Percentiles rank a stretch among this genome's conserved stretches.
phyloP scores from a whole-genome alignment of 2,797 vertebrate genomes.

The Lacerta agilis region DNA sequence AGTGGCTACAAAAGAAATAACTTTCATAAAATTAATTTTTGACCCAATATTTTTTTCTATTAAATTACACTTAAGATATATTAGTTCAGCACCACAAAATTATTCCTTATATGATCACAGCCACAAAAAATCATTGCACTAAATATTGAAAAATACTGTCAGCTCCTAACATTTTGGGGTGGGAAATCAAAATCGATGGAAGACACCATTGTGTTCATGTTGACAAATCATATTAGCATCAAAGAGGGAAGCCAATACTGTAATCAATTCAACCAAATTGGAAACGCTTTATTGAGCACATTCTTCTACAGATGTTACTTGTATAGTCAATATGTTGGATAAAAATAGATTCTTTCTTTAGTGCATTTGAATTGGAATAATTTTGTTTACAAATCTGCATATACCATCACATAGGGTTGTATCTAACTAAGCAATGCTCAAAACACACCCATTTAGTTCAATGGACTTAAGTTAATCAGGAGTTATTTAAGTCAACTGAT shows the following conservation, averaged over 20 bases:
- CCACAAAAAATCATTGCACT: not conserved
- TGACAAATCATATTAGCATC: not conserved
- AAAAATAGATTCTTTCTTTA: not conserved
- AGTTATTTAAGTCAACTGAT: no score
- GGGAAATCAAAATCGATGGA: slow-evolving; percentile 1
- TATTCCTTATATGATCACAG: not conserved
- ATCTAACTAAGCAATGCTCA: no score
- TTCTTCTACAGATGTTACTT: not conserved
- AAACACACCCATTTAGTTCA: no score
- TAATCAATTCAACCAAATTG: not conserved
- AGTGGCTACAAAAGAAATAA: not conserved
- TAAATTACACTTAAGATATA: slow-evolving; percentile 15
- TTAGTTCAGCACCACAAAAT: not conserved
- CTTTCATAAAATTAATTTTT: not conserved
- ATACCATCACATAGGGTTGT: not conserved
- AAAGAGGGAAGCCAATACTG: not conserved
- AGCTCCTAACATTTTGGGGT: not conserved
- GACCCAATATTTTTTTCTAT: slow-evolving; percentile 16
- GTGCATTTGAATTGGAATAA: not conserved
- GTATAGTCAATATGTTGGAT: not conserved
- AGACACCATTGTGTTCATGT: not conserved
- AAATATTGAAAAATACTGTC: not conserved
- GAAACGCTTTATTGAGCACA: not conserved
- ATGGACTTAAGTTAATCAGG: no score
- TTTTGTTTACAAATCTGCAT: not conserved